Evolutionary conservation across 2,888 invertebrate genomes (phyloP).

Genomic region (Ferdinandea cuprea): DNA sequence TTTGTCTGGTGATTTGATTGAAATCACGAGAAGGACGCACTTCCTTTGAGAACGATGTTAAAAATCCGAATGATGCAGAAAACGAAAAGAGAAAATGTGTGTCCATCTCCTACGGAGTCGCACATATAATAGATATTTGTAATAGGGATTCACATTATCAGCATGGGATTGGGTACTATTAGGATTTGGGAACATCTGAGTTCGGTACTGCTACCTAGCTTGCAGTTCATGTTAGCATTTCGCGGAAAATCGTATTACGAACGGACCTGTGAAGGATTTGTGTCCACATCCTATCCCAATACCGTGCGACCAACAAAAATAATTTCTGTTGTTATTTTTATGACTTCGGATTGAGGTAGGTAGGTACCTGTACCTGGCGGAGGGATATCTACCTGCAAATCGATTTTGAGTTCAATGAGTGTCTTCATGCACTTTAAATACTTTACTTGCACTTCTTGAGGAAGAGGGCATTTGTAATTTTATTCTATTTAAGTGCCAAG

Average conservation of each 20-base stretch:
- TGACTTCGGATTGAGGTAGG: no score
- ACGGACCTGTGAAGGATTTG: background rate
- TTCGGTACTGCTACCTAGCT: slow-evolving; percentile 17
- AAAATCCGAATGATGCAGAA: slow-evolving; percentile 12
- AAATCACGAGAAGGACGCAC: background rate
- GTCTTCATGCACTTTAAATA: no score
- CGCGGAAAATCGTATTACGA: slow-evolving; percentile 11
- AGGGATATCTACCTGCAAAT: no score
- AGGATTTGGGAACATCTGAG: no score
- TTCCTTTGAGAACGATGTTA: slow-evolving; percentile 8
- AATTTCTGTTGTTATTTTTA: no score
- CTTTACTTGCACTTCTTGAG: no score
- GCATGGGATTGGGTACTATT: background rate
- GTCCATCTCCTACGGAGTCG: background rate
- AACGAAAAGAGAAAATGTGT: background rate
- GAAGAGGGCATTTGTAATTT: no score
- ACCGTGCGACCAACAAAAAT: no score
- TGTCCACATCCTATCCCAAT: background rate
- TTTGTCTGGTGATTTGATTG: slow-evolving; percentile 27
- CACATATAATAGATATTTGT: background rate
- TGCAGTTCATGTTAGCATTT: background rate
- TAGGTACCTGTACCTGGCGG: no score
- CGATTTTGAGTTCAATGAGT: no score
- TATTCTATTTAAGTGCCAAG: no score
- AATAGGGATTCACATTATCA: background rate